These are phyloP conservation scores for Camponotus vicinus DNA, from an alignment of 1,140 invertebrate species.

Conservation along the genomic window DNA sequence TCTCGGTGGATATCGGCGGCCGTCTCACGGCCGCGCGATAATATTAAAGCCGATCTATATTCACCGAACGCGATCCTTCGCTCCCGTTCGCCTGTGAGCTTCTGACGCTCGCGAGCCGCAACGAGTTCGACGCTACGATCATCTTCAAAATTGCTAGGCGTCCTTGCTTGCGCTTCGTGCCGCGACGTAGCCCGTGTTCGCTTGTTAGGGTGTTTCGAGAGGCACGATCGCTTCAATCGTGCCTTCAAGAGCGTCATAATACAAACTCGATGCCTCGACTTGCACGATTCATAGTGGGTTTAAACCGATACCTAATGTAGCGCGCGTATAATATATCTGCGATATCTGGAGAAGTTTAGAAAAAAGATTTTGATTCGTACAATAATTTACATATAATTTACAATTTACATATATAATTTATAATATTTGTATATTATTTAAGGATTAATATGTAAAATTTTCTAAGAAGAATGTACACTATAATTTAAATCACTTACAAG, in stretches of 20 bases:
- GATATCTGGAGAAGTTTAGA: not conserved
- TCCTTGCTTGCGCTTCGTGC: constrained; percentile 3
- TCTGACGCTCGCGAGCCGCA: not conserved
- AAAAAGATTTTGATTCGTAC: not conserved
- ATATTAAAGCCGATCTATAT: constrained; percentile 60
- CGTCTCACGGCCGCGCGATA: constrained; percentile 27
- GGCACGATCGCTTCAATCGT: constrained; percentile 36
- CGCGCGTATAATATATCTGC: not conserved
- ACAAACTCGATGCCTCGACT: not conserved
- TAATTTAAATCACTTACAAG: too few species aligned
- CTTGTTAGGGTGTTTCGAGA: constrained; percentile 43
- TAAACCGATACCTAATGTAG: not conserved
- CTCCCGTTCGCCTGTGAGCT: constrained; percentile 36
- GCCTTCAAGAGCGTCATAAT: constrained; percentile 16
- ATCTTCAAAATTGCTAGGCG: constrained; percentile 48
- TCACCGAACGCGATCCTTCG: constrained; percentile 22
- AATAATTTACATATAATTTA: too few species aligned
- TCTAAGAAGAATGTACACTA: too few species aligned
- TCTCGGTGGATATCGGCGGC: not conserved
- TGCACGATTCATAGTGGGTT: constrained; percentile 4
- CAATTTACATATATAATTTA: too few species aligned
- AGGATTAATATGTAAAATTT: not conserved
- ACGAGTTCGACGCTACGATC: constrained; percentile 46
- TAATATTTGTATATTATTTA: not conserved
- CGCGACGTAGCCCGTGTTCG: not conserved